Base-by-base conservation (phyloP, 2,113 vertebrate genomes). In the Amphilophus citrinellus region DNA sequence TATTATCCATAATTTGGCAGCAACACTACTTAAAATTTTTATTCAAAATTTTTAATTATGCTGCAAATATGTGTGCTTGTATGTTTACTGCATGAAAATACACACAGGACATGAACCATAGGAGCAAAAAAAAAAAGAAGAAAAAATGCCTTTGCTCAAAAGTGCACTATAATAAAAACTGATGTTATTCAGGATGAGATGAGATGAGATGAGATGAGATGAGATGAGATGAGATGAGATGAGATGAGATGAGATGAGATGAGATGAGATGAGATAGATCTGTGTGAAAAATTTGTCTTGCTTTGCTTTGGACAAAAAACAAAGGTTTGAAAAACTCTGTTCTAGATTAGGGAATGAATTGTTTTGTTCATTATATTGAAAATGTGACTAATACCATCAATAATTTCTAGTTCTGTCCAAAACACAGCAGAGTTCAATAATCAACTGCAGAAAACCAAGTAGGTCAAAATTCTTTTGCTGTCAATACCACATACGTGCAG, bases 11-110 rank as follows among this genome's bases (percentile, higher is more conserved):
- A 53, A 7, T 65, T 32, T 59, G 50, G 7, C 47, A 62, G 15
- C 6, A 61, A 63, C 65, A 0, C 3, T 1, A 35, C 47, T 62
- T 71, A 35, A 11, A 39, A 37, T 5, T 37, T 9, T 2, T 0
- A 24, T 27, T 85, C 4, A 6, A 35, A 1, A 42, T 32, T 77
- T 73, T 73, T 14, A 17, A 73, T 56, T 60, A 47, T 37, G 42
- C 14, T 65, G 56, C 11, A 77, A 65, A 73, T 50, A 2, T 83
- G 13, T 56, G 27, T 62, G 61, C 73, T 0, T 47, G 22, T 32
- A 24, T 20, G 44, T 53, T 15, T 62, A 47, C 32, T 66, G 15
- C 1, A 2, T 37, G 18, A 73, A 75, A 71, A 83, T 58, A 57
- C 18, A 4, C 44, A 47, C 4, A 47, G 13, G 13, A 47, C 14